phyloP scores from a whole-genome alignment of 2,888 invertebrate species.

The Syrista parreyssii region DNA sequence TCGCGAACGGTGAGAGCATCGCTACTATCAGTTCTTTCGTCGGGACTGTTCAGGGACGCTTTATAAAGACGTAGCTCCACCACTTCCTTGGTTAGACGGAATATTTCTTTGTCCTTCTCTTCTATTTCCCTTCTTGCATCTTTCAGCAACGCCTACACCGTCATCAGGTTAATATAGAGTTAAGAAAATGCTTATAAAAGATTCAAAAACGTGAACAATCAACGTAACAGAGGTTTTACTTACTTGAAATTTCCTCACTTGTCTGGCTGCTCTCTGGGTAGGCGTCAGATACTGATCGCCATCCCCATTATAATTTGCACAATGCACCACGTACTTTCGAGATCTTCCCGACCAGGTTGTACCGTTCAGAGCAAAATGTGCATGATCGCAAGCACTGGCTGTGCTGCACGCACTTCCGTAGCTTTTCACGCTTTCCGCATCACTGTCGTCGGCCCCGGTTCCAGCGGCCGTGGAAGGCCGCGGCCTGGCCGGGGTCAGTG shows the following conservation, averaged over 20 bases:
- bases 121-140: conserved; percentile 83
- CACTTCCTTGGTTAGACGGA: conserved; percentile 80
- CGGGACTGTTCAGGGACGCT: conserved; percentile 82
- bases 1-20: conserved; percentile 81
- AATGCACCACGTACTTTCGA: conserved; percentile 84
- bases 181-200: no score
- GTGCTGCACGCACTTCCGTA: conserved; percentile 81
- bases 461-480: conserved; percentile 67
- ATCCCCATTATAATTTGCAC: conserved; percentile 82
- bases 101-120: conserved; percentile 85
- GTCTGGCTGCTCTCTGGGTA: conserved; percentile 85
- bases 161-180: no score
- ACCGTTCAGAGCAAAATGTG: conserved; percentile 79
- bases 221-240: conserved; percentile 7
- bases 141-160: conserved; percentile 73
- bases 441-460: conserved; percentile 72
- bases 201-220: no score
- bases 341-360: conserved; percentile 70
- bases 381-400: conserved; percentile 84
- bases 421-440: conserved; percentile 82
- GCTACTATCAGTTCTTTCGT: conserved; percentile 83
- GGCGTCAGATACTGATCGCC: conserved; percentile 89
- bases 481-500: conserved; percentile 62
- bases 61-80: conserved; percentile 85
- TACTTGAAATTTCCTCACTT: conserved; percentile 77